Conservation (phyloP, 1,140 invertebrate species). For the Pectinophora gossypiella region DNA sequence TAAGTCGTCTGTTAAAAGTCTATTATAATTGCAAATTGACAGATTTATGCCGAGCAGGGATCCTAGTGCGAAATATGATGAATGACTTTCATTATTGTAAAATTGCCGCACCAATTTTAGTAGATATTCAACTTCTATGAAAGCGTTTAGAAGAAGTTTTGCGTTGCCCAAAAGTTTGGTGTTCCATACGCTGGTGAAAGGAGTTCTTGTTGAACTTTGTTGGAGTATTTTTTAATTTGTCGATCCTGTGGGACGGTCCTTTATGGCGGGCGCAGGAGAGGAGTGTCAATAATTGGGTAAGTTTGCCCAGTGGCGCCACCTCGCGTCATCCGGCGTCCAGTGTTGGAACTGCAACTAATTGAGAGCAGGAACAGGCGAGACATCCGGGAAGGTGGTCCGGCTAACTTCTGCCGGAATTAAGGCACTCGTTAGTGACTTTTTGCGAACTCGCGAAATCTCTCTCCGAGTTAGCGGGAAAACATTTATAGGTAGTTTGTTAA, state of each 20-base stretch:
- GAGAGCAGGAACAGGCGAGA: conserved; percentile 23
- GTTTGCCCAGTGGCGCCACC: conserved; percentile 37
- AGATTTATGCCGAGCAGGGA: not conserved
- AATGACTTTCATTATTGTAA: conserved; percentile 1
- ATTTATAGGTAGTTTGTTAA: conserved; percentile 46
- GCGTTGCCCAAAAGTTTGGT: not conserved
- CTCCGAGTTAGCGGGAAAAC: conserved; percentile 42
- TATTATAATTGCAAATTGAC: conserved; percentile 3
- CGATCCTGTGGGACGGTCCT: conserved; percentile 10
- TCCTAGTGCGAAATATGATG: not conserved
- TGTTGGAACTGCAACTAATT: conserved; percentile 44
- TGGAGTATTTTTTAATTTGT: not conserved
- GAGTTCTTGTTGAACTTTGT: not conserved
- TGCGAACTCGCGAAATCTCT: conserved; percentile 48
- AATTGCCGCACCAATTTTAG: not conserved
- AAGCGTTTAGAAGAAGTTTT: not conserved
- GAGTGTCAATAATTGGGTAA: conserved; percentile 49
- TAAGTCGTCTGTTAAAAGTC: not conserved
- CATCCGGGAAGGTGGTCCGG: conserved; percentile 18
- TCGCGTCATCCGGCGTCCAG: conserved; percentile 24
- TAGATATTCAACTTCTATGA: not conserved
- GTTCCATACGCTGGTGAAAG: not conserved
- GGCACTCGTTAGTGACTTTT: conserved; percentile 58
- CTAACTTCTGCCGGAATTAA: conserved; percentile 47
- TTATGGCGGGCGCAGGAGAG: conserved; percentile 13